These are phyloP conservation scores for Rousettus leschenaultii DNA, from an alignment of 2,113 vertebrate genomes.

Conservation along the genomic window DNA sequence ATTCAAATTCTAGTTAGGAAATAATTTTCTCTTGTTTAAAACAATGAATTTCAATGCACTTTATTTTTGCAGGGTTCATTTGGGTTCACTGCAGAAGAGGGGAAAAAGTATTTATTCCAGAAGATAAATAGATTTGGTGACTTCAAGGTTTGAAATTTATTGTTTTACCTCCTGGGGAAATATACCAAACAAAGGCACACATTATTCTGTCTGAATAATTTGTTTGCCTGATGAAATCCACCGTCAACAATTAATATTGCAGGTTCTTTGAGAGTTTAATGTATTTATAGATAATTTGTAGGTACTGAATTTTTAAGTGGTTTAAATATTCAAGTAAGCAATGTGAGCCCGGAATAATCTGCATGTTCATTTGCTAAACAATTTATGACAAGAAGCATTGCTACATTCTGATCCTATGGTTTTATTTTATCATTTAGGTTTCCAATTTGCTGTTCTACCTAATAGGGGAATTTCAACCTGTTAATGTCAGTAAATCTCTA, in stretches of 20 bases:
- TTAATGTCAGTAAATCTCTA: conserved; percentile 60
- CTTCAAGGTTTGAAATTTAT: conserved; percentile 59
- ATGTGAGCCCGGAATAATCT: conserved; percentile 36
- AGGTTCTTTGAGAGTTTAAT: conserved; percentile 65
- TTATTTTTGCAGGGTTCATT: conserved; percentile 45
- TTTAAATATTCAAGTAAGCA: conserved; percentile 52
- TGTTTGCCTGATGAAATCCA: conserved; percentile 50
- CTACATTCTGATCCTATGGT: conserved; percentile 35
- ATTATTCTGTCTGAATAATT: conserved; percentile 69
- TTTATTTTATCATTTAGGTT: conserved; percentile 54
- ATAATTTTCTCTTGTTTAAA: conserved; percentile 16
- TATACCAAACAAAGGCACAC: conserved; percentile 30
- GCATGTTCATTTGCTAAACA: conserved; percentile 46
- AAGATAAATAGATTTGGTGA: conserved; percentile 60
- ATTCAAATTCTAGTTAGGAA: not conserved
- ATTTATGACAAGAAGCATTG: conserved; percentile 37
- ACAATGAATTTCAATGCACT: not conserved
- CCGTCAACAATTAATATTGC: conserved; percentile 58
- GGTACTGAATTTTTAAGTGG: conserved; percentile 68
- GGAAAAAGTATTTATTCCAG: conserved; percentile 32
- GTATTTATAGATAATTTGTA: conserved; percentile 58
- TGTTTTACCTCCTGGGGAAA: conserved; percentile 62
- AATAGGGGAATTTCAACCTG: conserved; percentile 23
- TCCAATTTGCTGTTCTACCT: conserved; percentile 40
- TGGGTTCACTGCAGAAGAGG: conserved; percentile 20